Evolutionary conservation across 2,113 vertebrate genomes (phyloP).

Genomic region (Notechis scutatus): DNA sequence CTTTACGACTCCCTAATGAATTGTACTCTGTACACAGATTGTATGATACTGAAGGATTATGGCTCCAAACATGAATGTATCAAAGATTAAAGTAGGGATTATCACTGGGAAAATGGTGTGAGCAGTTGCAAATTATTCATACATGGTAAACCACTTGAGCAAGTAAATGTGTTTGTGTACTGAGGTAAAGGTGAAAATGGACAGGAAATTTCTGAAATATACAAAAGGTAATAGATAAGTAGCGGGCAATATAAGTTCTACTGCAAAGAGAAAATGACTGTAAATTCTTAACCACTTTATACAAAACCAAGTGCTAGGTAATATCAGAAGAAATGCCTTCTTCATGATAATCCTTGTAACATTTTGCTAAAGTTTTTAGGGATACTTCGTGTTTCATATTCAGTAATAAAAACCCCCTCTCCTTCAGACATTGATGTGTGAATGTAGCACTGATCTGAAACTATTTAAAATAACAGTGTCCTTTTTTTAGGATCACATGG

Average conservation of each 20-base stretch:
- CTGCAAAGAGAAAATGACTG: neutral
- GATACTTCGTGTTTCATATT: neutral
- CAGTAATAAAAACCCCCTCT: neutral
- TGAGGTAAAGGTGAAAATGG: neutral
- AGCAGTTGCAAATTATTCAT: neutral
- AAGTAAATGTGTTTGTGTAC: neutral
- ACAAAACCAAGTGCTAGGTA: neutral
- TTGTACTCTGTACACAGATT: neutral
- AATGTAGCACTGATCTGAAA: neutral
- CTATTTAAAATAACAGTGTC: neutral
- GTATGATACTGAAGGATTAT: neutral
- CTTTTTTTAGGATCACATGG: neutral
- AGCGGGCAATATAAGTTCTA: neutral
- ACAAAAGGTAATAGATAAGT: neutral
- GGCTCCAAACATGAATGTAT: neutral
- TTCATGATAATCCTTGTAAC: neutral
- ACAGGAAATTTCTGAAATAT: neutral
- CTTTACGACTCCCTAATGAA: neutral
- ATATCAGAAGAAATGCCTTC: neutral
- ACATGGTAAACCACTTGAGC: neutral
- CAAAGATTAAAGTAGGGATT: neutral
- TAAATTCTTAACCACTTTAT: neutral
- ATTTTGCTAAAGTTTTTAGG: neutral
- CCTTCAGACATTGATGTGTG: neutral
- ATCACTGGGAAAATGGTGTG: neutral